Evolutionary conservation across 2,113 vertebrate genomes (phyloP), one percentile per base, ranked within the genome.

Genomic region (Oncorhynchus tshawytscha): DNA sequence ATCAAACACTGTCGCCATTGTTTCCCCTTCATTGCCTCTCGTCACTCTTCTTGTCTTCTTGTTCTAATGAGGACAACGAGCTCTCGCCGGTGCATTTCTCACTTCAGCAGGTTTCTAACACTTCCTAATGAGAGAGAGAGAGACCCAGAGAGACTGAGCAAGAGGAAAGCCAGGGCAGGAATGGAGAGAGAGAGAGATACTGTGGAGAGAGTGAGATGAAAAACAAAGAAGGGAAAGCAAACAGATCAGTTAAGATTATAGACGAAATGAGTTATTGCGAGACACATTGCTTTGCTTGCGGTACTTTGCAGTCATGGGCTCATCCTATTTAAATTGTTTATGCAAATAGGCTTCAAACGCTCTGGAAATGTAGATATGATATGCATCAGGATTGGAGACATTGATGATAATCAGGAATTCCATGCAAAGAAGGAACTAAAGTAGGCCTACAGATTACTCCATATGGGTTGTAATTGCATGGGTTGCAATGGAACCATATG

Each of bases 31-130:
- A 82, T 92, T 92, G 93, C 95, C 90, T 95, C 95, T 95, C 92
- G 94, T 97, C 95, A 95, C 94, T 94, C 94, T 94, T 91, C 94
- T 94, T 95, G 95, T 96, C 89, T 93, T 93, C 39, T 45, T 93
- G 95, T 96, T 97, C 51, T 97, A 98, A 98, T 98, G 94, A 96
- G 96, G 96, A 96, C 95, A 94, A 93, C 82, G 89, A 91, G 93
- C 86, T 92, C 95, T 95, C 89, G 90, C 93, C 89, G 94, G 91
- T 94, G 93, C 93, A 93, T 97, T 97, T 96, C 91, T 93, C 96
- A 97, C 96, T 97, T 93, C 94, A 97, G 90, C 95, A 94, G 92
- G 91, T 96, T 96, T 90, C 94, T 94, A 94, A 97, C 96, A 95
- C 97, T 95, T 95, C 88, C 86, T 96, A 96, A 96, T 90, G 93